Conservation (phyloP, 2,113 vertebrate genomes). For the Chaenocephalus aceratus region DNA sequence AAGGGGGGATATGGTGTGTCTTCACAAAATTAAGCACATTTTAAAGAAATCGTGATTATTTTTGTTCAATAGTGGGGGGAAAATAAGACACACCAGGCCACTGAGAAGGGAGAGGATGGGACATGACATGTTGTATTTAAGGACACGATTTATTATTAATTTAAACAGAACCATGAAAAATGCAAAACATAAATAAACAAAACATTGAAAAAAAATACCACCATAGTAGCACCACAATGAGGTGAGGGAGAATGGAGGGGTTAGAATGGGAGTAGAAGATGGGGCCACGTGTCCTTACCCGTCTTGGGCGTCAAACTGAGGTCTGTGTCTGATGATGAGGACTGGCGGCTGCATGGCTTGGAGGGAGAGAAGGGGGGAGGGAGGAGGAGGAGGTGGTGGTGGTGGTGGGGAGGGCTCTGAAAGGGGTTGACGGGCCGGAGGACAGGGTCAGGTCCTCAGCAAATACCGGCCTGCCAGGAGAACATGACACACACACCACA, state of each 20-base stretch:
- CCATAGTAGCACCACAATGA: slow-evolving; percentile 71
- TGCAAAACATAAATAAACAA: neutral
- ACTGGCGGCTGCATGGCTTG: slow-evolving; percentile 99
- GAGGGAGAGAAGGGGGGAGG: slow-evolving; percentile 98
- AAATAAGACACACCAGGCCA: slow-evolving; percentile 53
- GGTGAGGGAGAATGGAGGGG: slow-evolving; percentile 36
- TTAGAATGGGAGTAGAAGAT: slow-evolving; percentile 31
- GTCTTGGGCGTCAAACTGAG: slow-evolving; percentile 99
- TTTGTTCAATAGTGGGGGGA: slow-evolving; percentile 1
- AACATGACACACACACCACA: slow-evolving; percentile 86
- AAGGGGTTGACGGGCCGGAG: slow-evolving; percentile 99
- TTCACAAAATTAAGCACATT: neutral
- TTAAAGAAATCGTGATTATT: neutral
- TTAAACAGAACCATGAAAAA: slow-evolving; percentile 37
- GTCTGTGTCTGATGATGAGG: slow-evolving; percentile 99
- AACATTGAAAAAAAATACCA: slow-evolving; percentile 11
- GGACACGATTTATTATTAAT: slow-evolving; percentile 39
- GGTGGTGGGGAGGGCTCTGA: slow-evolving; percentile 99
- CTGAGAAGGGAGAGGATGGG: slow-evolving; percentile 21
- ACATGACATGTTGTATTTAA: slow-evolving; percentile 46
- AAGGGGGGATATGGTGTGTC: slow-evolving; percentile 47
- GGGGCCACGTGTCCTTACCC: slow-evolving; percentile 89
- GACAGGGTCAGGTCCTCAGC: slow-evolving; percentile 97
- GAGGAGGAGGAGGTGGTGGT: slow-evolving; percentile 99
- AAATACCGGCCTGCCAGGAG: slow-evolving; percentile 98